Evolutionary conservation across 2,888 invertebrate genomes (phyloP).

Genomic region (Melinaea marsaeus): DNA sequence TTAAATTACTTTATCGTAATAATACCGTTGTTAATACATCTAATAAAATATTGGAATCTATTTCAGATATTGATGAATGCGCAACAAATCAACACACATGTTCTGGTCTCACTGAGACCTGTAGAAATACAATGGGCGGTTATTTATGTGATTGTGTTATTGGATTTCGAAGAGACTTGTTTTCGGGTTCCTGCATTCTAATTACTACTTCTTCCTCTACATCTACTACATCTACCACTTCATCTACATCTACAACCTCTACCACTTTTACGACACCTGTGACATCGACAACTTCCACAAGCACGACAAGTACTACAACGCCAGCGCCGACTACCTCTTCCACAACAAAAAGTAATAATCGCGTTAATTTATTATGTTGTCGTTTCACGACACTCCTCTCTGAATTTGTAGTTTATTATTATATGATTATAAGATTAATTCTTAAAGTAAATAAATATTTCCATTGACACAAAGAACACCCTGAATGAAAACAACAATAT

Average conservation of each 20-base stretch:
- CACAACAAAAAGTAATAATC: constrained; percentile 14
- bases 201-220: constrained; percentile 19
- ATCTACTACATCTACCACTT: constrained; percentile 25
- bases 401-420: too few species aligned
- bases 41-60: constrained; percentile 9
- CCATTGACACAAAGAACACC: too few species aligned
- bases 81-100: constrained; percentile 78
- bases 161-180: constrained; percentile 85
- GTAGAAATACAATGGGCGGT: constrained; percentile 92
- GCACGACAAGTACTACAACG: constrained; percentile 29
- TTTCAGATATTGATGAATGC: constrained; percentile 88
- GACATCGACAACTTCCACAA: constrained; percentile 29
- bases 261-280: constrained; percentile 39
- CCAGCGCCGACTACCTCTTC: constrained; percentile 9
- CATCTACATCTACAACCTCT: constrained; percentile 41
- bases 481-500: too few species aligned
- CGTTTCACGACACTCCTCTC: too few species aligned
- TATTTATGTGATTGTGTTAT: constrained; percentile 88
- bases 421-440: too few species aligned
- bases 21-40: background rate
- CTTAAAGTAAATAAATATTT: too few species aligned
- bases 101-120: constrained; percentile 77
- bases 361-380: background rate
- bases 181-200: constrained; percentile 50
- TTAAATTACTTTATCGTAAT: too few species aligned